Conservation (phyloP, 2,888 invertebrate genomes). For the Nomada lathburiana region DNA sequence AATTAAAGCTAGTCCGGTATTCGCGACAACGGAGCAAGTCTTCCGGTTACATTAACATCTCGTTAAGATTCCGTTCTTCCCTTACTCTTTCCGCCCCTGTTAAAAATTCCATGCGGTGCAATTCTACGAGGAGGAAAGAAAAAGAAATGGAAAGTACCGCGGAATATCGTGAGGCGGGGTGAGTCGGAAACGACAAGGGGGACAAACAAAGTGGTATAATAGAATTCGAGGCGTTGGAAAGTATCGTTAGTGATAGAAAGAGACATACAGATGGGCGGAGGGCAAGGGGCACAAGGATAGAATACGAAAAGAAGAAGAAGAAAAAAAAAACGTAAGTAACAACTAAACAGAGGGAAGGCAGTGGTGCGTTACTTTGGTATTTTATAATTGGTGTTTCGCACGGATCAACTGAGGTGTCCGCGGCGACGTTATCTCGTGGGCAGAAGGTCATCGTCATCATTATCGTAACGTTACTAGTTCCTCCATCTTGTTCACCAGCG, state of each 20-base stretch:
- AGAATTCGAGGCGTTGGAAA: background rate
- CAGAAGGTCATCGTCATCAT: slow-evolving; percentile 44
- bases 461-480: background rate
- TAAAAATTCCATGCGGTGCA: slow-evolving; percentile 14
- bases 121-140: background rate
- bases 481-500: background rate
- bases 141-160: background rate
- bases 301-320: slow-evolving; percentile 17
- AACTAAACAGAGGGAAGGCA: slow-evolving; percentile 78
- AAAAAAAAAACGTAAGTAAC: slow-evolving; percentile 52
- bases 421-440: slow-evolving; percentile 46
- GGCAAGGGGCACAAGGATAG: slow-evolving; percentile 8
- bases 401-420: slow-evolving; percentile 61
- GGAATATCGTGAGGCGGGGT: background rate
- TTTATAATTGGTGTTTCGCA: slow-evolving; percentile 70
- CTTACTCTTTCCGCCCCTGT: background rate
- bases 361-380: slow-evolving; percentile 80
- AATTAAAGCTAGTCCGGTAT: background rate
- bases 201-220: background rate
- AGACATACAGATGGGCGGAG: background rate
- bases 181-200: background rate
- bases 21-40: background rate
- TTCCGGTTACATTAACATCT: no score
- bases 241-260: background rate
- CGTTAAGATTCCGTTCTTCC: background rate